Evolutionary conservation across 2,888 invertebrate species (phyloP).

Genomic region (Stomorhina lunata): DNA sequence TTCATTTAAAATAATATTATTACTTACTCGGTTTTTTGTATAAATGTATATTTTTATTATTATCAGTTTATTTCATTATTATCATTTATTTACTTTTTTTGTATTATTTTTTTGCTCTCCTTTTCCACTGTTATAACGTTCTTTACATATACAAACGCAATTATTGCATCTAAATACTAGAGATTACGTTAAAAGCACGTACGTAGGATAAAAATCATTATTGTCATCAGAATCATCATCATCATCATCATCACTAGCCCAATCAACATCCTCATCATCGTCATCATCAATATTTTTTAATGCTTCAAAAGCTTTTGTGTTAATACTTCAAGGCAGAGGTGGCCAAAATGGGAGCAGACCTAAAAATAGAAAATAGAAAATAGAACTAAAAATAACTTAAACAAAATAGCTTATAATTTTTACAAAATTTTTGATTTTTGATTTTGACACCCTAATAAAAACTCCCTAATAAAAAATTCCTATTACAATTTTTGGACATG

Average conservation of each 20-base stretch:
- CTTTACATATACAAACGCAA: conserved; percentile 67
- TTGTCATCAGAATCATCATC: conserved; percentile 32
- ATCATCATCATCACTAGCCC: conserved; percentile 20
- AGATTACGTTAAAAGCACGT: conserved; percentile 72
- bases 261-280: conserved; percentile 19
- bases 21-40: background rate
- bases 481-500: too few species aligned
- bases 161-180: conserved; percentile 70
- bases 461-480: too few species aligned
- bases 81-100: conserved; percentile 41
- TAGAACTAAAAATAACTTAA: too few species aligned
- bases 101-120: background rate
- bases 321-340: too few species aligned
- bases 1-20: conserved; percentile 11
- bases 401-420: too few species aligned
- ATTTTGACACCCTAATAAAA: too few species aligned
- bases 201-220: conserved; percentile 67
- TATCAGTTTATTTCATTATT: conserved; percentile 45
- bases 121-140: conserved; percentile 10
- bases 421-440: too few species aligned
- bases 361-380: too few species aligned
- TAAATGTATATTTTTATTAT: background rate
- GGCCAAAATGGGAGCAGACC: too few species aligned
- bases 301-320: conserved; percentile 41
- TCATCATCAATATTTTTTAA: conserved; percentile 31